phyloP scores from a whole-genome alignment of 2,113 vertebrate species.

The Anarhynchus alexandrinus region DNA sequence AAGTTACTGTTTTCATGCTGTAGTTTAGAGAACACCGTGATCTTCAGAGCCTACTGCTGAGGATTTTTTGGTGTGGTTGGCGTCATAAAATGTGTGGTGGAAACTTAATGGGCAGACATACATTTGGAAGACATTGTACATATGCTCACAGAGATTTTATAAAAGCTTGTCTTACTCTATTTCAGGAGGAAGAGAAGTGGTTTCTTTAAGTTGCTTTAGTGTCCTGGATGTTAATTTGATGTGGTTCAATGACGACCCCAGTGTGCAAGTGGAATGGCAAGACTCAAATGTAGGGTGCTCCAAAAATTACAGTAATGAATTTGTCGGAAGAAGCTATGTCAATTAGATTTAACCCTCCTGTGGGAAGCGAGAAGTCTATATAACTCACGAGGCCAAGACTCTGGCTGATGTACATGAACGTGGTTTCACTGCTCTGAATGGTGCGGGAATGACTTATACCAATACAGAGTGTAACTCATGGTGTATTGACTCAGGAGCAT shows the following conservation, averaged over 20 bases:
- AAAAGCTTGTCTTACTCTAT: background rate
- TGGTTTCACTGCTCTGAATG: background rate
- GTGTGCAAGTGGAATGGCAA: background rate
- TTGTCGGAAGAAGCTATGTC: background rate
- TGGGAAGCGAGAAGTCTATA: background rate
- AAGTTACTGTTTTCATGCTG: background rate
- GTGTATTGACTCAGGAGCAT: background rate
- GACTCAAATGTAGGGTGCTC: background rate
- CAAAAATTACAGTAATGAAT: background rate
- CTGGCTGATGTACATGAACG: rapidly evolving
- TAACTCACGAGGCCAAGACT: background rate
- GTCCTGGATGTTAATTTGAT: background rate
- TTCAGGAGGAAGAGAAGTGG: background rate
- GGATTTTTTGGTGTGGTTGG: background rate
- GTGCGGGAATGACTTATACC: background rate
- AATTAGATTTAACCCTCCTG: background rate
- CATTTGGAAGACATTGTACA: background rate
- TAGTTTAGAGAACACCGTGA: background rate
- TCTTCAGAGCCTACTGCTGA: background rate
- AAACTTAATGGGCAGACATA: background rate
- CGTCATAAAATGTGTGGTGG: background rate
- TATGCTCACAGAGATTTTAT: background rate
- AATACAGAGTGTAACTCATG: background rate
- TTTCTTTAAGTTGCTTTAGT: conserved; percentile 1
- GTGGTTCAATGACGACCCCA: background rate